Percentiles rank a stretch among this genome's conserved stretches.
These are phyloP conservation scores for Emydocephalus ijimae DNA, from an alignment of 2,113 vertebrate genomes.

Conservation along the genomic window DNA sequence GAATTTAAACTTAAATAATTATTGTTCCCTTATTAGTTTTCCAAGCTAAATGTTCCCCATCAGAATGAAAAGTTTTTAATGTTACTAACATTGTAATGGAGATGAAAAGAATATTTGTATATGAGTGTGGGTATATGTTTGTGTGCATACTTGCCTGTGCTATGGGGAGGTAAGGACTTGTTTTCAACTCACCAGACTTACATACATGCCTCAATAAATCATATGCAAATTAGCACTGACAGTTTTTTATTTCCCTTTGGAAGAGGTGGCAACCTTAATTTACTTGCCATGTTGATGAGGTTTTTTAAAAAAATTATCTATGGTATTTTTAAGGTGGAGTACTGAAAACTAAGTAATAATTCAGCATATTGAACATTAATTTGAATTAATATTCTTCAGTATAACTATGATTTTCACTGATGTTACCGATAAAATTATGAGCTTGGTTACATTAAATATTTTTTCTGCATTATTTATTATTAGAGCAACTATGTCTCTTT, in stretches of 20 bases:
- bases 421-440: neutral
- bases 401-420: neutral
- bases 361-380: neutral
- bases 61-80: neutral
- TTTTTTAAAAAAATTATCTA: neutral
- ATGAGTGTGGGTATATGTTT: neutral
- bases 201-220: conserved; percentile 17
- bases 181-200: neutral
- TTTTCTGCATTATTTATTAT: neutral
- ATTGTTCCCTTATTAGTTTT: neutral
- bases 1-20: neutral
- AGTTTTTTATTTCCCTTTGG: conserved; percentile 14
- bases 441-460: neutral
- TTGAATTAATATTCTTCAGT: neutral
- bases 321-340: neutral
- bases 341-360: conserved; percentile 3
- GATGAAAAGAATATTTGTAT: neutral
- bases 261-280: conserved; percentile 27
- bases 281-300: conserved; percentile 15
- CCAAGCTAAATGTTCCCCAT: neutral
- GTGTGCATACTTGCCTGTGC: neutral
- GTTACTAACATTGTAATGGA: neutral
- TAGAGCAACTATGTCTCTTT: neutral
- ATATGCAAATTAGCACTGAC: conserved; percentile 27
- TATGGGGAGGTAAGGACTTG: neutral